Evolutionary conservation across 2,888 invertebrate genomes (phyloP), one percentile per base, ranked within the genome.

Genomic region (Ochlodes sylvanus): DNA sequence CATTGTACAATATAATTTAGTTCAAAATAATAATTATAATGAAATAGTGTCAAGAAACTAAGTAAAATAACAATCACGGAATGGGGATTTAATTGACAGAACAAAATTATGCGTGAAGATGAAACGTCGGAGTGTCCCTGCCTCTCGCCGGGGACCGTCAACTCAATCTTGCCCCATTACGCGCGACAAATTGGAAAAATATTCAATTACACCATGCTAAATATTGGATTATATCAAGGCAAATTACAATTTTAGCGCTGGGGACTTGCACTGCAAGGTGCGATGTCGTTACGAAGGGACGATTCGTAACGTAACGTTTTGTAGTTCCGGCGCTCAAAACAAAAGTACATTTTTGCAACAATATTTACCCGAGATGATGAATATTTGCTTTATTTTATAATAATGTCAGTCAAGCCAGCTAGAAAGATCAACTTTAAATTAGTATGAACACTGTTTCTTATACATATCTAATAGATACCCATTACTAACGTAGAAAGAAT

Each of bases 81-180:
- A 72, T 70, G 72, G 69, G 69, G 75, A 77, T 77, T 75, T 79
- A 84, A 80, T 82, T 76, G 77, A 77, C 76, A 73, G 75, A 75
- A 77, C 77, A 78, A 80, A 78, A 76, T 77, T 79, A 83, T 81
- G 82, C 81, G 81, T 80, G 77, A 77, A 78, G 80, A 74, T 71
- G 74, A 72, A 70, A 72, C 70, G 71, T 69, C 72, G 73, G 64
- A 70, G 72, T 72, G 73, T 71, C 72, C 69, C 71, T 75, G 77
- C 76, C 77, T 74, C 78, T 77, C 81, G 78, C 76, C 75, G 56
- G 90, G 91, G 89, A 84, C 86, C 90, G 87, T 88, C 91, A 89
- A 92, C 92, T 92, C 93, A 93, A 93, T 93, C 93, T 92, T 90
- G 92, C 88, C 90, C 92, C 90, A 93, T 93, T 93, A 92, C 91